Evolutionary conservation across 2,888 invertebrate species (phyloP).

Genomic region (Noctua janthe): DNA sequence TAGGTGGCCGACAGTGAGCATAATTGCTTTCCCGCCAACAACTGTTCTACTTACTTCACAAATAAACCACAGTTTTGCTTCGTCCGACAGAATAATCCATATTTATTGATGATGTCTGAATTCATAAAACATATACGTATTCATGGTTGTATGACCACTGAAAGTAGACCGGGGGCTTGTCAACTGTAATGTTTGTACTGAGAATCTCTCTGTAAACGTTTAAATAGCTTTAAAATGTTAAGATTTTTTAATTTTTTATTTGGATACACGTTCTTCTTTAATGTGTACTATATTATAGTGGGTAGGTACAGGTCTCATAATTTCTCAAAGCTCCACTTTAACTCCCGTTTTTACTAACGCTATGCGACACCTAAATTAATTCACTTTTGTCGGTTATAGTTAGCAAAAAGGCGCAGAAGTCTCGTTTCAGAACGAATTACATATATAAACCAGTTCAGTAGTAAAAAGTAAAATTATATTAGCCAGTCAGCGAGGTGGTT

Average conservation of each 20-base stretch:
- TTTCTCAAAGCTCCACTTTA: neutral
- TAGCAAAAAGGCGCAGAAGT: neutral
- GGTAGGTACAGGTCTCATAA: neutral
- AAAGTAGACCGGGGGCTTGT: neutral
- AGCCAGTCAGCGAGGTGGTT: neutral
- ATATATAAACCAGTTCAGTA: neutral
- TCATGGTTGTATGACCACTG: neutral
- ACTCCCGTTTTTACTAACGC: neutral
- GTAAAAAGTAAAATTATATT: constrained; percentile 1
- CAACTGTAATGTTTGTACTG: neutral
- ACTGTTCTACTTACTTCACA: constrained; percentile 58
- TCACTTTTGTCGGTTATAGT: neutral
- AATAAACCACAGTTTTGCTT: constrained; percentile 59
- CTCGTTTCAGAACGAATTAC: neutral
- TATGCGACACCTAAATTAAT: neutral
- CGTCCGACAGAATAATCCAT: constrained; percentile 39
- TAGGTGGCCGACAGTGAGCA: constrained; percentile 55
- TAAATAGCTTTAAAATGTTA: neutral
- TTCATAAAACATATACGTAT: neutral
- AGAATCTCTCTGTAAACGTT: neutral
- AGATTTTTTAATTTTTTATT: neutral
- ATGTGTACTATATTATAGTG: no score
- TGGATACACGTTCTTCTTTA: no score
- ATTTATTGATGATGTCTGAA: constrained; percentile 35
- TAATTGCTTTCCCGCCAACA: constrained; percentile 64